Conservation (phyloP, 2,888 invertebrate genomes). For the Conops quadrifasciatus region DNA sequence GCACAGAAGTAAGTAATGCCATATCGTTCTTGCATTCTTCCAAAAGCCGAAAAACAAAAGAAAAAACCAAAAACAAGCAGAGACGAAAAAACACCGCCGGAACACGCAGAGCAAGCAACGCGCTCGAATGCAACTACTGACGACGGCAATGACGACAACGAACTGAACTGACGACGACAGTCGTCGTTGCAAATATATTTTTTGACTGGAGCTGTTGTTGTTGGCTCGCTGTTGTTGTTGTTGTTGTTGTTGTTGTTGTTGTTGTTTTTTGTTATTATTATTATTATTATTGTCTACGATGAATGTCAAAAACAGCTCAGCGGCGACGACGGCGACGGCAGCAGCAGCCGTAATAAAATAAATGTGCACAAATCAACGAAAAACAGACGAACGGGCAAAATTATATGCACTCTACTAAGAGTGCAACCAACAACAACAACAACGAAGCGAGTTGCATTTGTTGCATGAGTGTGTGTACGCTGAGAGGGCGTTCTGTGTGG, state of each 20-base stretch:
- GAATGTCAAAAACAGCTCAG: constrained; percentile 25
- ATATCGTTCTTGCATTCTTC: background rate
- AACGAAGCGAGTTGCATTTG: background rate
- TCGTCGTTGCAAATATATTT: too few species aligned
- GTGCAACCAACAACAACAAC: constrained; percentile 15
- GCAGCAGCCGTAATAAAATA: background rate
- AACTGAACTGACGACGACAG: constrained; percentile 21
- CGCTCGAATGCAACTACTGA: constrained; percentile 44
- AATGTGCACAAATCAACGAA: constrained; percentile 3
- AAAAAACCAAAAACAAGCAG: constrained; percentile 11
- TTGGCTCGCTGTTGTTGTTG: background rate
- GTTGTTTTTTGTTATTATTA: constrained; percentile 3
- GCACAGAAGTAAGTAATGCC: too few species aligned
- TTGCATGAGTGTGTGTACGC: background rate
- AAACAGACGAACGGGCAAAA: background rate
- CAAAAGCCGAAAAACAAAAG: background rate
- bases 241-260: constrained; percentile 11
- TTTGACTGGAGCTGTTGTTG: background rate
- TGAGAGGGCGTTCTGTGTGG: background rate
- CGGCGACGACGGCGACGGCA: background rate
- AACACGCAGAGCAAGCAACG: constrained; percentile 40
- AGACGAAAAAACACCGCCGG: constrained; percentile 2
- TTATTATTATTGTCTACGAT: constrained; percentile 6
- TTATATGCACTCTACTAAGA: too few species aligned
- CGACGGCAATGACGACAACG: constrained; percentile 37